Evolutionary conservation across 2,797 vertebrate species (phyloP).

Genomic region (Fratercula arctica): DNA sequence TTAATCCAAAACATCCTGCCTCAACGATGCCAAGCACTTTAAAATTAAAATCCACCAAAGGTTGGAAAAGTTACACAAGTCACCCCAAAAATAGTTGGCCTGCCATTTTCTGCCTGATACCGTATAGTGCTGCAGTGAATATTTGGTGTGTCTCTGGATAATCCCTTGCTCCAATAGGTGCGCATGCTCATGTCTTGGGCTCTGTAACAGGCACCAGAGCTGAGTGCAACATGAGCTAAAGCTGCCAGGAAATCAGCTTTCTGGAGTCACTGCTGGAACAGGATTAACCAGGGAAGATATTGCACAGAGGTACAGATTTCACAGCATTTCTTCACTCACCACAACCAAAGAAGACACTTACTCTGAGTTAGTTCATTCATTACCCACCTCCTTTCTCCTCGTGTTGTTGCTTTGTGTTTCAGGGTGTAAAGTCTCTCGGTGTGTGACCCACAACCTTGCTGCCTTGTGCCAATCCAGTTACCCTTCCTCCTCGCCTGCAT

Average conservation of each 20-base stretch:
- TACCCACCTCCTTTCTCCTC: background rate
- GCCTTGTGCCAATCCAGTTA: background rate
- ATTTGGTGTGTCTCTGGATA: background rate
- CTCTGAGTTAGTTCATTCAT: background rate
- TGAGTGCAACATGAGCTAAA: background rate
- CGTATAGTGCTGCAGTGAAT: background rate
- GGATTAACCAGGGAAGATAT: background rate
- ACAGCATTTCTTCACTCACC: background rate
- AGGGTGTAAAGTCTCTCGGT: background rate
- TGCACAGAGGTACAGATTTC: background rate
- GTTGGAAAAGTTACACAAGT: background rate
- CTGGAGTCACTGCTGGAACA: background rate
- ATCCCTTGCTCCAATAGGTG: background rate
- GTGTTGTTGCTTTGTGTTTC: background rate
- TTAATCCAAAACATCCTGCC: slow-evolving; percentile 35
- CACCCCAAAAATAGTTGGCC: background rate
- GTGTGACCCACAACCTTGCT: background rate
- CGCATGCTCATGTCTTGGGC: background rate
- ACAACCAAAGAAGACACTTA: background rate
- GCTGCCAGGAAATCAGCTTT: background rate
- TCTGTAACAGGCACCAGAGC: background rate
- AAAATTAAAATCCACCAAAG: background rate
- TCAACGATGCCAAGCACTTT: background rate
- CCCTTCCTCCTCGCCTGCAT: background rate
- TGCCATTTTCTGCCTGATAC: background rate